Evolutionary conservation across 2,888 invertebrate genomes (phyloP).

Genomic region (Nomada ruficornis): DNA sequence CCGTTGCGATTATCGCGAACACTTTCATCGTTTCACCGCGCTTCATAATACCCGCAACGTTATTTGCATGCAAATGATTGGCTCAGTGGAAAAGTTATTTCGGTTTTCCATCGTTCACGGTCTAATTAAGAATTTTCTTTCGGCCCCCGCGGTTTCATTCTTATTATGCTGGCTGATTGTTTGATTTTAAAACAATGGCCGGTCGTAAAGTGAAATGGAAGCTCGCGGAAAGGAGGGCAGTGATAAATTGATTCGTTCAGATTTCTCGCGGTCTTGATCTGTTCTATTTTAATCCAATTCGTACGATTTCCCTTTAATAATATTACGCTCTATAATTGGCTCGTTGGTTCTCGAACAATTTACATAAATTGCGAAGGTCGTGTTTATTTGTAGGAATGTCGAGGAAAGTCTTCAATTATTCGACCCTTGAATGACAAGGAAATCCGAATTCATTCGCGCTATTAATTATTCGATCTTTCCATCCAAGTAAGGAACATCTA

Average conservation of each 20-base stretch:
- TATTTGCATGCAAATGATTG: constrained; percentile 42
- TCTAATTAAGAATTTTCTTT: constrained; percentile 28
- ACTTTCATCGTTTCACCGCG: constrained; percentile 1
- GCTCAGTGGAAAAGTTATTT: constrained; percentile 17
- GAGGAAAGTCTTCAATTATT: too few relatives aligned
- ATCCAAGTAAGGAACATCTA: too few relatives aligned
- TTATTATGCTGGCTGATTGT: neutral
- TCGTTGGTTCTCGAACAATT: too few relatives aligned
- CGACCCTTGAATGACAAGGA: too few relatives aligned
- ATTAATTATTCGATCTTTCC: too few relatives aligned
- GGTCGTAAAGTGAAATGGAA: neutral
- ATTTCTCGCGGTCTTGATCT: neutral
- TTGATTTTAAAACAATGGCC: neutral
- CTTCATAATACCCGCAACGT: neutral
- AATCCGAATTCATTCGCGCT: too few relatives aligned
- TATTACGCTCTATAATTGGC: too few relatives aligned
- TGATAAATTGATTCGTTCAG: neutral
- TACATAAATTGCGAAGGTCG: too few relatives aligned
- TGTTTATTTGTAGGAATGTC: too few relatives aligned
- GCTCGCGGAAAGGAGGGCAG: neutral
- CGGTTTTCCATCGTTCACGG: neutral
- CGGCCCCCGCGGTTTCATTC: neutral
- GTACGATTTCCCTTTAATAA: too few relatives aligned
- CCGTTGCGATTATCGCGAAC: neutral
- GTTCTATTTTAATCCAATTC: too few relatives aligned